Conservation (phyloP, 2,113 vertebrate genomes). For the Chamaetylas fuelleborni region DNA sequence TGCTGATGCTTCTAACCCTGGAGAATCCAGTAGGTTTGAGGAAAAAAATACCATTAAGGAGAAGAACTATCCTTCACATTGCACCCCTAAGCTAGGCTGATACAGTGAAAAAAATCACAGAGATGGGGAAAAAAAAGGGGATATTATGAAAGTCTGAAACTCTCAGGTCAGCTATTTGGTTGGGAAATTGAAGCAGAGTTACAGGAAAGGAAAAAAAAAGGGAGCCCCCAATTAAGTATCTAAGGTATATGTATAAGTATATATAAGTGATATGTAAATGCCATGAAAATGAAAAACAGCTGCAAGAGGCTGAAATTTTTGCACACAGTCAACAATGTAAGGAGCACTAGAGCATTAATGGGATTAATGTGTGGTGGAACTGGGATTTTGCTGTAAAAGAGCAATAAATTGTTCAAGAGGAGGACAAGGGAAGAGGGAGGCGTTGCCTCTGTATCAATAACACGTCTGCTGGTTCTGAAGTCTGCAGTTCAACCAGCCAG, state of each 20-base stretch:
- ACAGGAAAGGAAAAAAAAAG: neutral
- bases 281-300: neutral
- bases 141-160: neutral
- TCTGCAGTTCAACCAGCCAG: neutral
- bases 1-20: conserved; percentile 25
- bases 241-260: neutral
- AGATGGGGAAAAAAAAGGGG: neutral
- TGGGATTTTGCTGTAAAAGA: neutral
- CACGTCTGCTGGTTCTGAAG: neutral
- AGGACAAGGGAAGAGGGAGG: neutral
- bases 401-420: conserved; percentile 3
- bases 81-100: neutral
- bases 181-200: neutral
- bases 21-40: conserved; percentile 4
- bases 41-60: neutral
- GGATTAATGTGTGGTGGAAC: neutral
- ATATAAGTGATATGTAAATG: neutral
- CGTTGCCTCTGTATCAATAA: neutral
- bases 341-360: neutral
- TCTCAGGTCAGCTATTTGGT: neutral
- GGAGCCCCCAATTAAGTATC: neutral
- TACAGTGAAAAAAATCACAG: neutral
- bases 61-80: conserved; percentile 16
- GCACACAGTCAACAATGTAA: neutral
- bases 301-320: neutral